Evolutionary conservation across 2,888 invertebrate species (phyloP), one percentile per base, ranked within the genome.

Genomic region (Campoletis raptor): DNA sequence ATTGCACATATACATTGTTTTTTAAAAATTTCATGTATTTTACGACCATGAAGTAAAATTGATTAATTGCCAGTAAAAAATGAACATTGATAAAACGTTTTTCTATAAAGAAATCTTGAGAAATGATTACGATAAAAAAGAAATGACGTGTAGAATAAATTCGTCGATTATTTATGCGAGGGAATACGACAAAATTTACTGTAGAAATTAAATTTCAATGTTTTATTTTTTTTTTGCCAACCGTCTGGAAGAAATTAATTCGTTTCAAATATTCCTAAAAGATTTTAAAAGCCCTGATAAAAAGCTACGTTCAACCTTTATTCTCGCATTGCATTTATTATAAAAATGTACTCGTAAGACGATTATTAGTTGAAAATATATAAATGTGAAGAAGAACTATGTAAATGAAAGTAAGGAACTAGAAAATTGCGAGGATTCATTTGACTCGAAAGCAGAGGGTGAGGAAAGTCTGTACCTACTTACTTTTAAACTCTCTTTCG

Each of bases 401-500:
- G 18, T 40, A 79, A 37, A 21, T 37, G 15, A 8, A n/a, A 74
- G 15, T 24, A 42, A 70, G 48, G 18, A 21, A 61, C 24, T 36
- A 64, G 24, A 45, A 57, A 54, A 76, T 37, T 18, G 15, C 15
- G 36, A 45, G 57, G 70, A 48, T 82, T 77, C 48, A 77, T 77
- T 70, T 36, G 61, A 54, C 21, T 82, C 61, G 48, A 64, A 69
- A 61, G 30, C 52, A 66, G 48, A 40, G 48, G 77, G 54, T 57
- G 79, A 54, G 57, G 70, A 45, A n/a, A 57, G 72, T 64, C 37
- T 52, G 37, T 64, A 66, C 66, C 66, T 52, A 61, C 42, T 45
- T 78, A 37, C 30, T 81, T 66, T 61, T 37, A 37, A 40, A 37
- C 12, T 54, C 72, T 73, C n/a, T 64, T 52, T 81, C 70, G 36